Evolutionary conservation across 2,797 vertebrate genomes (phyloP), one percentile per base, ranked within the genome.

Genomic region (Hipposideros larvatus): DNA sequence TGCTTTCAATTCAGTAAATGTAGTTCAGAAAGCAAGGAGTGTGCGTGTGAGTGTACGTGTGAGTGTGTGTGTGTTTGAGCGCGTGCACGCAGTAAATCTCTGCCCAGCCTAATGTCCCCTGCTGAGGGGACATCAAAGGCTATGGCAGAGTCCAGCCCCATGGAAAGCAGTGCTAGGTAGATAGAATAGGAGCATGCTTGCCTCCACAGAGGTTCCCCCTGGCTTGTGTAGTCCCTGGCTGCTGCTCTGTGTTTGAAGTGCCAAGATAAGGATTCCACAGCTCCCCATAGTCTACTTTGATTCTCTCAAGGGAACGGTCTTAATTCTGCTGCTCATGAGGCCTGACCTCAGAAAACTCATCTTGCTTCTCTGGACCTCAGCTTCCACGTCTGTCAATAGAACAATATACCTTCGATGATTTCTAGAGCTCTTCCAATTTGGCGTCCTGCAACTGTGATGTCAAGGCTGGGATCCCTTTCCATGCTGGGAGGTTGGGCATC

Each of bases 301-400:
- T 70, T 51, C 28, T 26, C 55, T 65, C 51, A 13, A 79, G 18
- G 68, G 46, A 51, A 88, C 34, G 5, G 31, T 37, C 28, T 55
- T 7, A 0, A 10, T 70, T 87, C 34, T 84, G 83, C 3, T 26
- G 59, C 41, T 71, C 37, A 34, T 24, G 22, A 15, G 51, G 37
- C 51, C 80, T 71, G 87, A 87, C n/a, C 75, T 95, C 75, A 37
- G 84, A 73, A 93, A 75, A 59, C 19, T 22, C 34, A 43, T 53
- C 77, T 82, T 41, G 14, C 59, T 2, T 70, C 51, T 65, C 34
- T 16, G 41, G 24, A 41, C 19, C 7, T 86, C 55, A n/a, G 53
- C 55, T 14, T 65, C 66, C 37, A 86, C 0, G 0, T 28, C 57
- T 55, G 59, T 59, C 26, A 37, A 14, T 8, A 14, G 61, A 28